Conservation (phyloP, 2,888 invertebrate genomes). For the Pheosia gnoma region DNA sequence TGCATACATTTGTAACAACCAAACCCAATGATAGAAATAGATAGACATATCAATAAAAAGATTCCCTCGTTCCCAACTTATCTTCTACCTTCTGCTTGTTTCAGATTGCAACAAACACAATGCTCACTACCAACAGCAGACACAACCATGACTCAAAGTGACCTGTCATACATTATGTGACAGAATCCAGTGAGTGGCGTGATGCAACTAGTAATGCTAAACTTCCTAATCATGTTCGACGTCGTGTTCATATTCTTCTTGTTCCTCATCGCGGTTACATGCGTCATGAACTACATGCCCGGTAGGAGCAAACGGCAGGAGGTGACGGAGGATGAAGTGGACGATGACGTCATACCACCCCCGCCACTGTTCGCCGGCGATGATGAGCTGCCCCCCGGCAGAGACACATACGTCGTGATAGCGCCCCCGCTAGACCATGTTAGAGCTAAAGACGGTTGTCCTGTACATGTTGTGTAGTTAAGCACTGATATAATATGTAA, state of each 20-base stretch:
- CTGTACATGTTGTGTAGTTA: conserved; percentile 79
- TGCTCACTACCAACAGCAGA: conserved; percentile 35
- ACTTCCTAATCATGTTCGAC: conserved; percentile 94
- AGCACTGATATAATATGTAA: conserved; percentile 62
- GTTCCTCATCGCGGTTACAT: conserved; percentile 92
- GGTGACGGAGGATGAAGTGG: conserved; percentile 77
- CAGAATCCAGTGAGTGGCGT: conserved; percentile 65
- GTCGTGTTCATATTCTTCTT: conserved; percentile 94
- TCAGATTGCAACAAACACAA: conserved; percentile 34
- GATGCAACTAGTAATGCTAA: conserved; percentile 94
- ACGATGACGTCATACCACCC: conserved; percentile 78
- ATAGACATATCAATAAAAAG: too few relatives aligned
- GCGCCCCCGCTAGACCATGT: conserved; percentile 71
- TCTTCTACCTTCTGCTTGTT: conserved; percentile 31
- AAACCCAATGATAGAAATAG: too few relatives aligned
- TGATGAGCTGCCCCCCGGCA: conserved; percentile 62
- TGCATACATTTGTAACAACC: too few relatives aligned
- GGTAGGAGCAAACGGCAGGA: conserved; percentile 79
- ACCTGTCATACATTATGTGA: conserved; percentile 67
- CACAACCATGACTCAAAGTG: conserved; percentile 18
- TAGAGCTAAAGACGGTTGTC: conserved; percentile 74
- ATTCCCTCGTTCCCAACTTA: neutral
- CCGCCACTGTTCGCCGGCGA: conserved; percentile 76
- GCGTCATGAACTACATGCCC: conserved; percentile 92
- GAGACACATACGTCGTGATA: conserved; percentile 80